Evolutionary conservation across 30 jellyfish, hydroid and myxozoan genomes (phyloP).

Genomic region (Catostylus mosaicus): DNA sequence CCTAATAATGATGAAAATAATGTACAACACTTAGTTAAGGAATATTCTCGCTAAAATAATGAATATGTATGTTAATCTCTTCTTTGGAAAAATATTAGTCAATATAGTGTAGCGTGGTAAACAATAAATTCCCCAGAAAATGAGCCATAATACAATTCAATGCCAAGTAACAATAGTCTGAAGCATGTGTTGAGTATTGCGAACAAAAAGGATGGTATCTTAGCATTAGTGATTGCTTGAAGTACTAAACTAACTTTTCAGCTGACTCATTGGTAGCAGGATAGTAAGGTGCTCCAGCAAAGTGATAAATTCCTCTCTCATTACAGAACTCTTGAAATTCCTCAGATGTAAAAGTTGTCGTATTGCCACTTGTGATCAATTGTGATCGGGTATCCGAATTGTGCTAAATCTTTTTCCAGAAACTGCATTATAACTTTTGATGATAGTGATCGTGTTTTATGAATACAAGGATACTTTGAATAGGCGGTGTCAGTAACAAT

Average conservation of each 20-base stretch:
- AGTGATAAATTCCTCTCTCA: conserved; percentile 26
- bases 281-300: conserved; percentile 54
- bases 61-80: no score
- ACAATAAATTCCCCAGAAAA: no score
- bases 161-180: no score
- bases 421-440: conserved; percentile 49
- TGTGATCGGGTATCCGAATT: conserved; percentile 48
- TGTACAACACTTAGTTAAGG: no score
- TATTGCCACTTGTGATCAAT: conserved; percentile 41
- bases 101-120: no score
- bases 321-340: conserved; percentile 51
- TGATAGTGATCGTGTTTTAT: conserved; percentile 20
- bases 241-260: conserved; percentile 27
- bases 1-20: no score
- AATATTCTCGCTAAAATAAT: no score
- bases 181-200: no score
- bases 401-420: conserved; percentile 48
- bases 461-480: conserved; percentile 53
- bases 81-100: no score
- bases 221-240: conserved; percentile 38
- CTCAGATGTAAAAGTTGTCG: conserved; percentile 45
- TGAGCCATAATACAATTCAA: no score
- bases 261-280: conserved; percentile 57
- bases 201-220: conserved; percentile 35
- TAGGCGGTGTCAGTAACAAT: no score